Conservation (phyloP, 2,888 invertebrate genomes). For the Toxonevra muliebris region DNA sequence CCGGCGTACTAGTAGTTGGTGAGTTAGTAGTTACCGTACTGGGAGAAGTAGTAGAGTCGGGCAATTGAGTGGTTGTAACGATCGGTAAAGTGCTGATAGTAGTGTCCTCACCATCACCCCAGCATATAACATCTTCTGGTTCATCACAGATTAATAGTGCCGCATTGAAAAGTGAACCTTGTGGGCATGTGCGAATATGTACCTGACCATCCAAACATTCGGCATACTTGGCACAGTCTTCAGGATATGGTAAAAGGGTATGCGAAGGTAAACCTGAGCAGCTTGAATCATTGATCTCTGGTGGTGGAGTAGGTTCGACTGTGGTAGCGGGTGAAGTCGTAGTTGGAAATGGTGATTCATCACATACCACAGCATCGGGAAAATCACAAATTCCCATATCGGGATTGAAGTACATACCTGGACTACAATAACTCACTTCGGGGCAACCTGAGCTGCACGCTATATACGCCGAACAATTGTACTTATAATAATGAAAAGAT, state of each 20-base stretch:
- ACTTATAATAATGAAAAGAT: constrained; percentile 37
- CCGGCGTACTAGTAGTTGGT: constrained; percentile 19
- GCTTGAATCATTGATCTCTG: constrained; percentile 34
- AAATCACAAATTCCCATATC: constrained; percentile 48
- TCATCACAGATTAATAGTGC: constrained; percentile 47
- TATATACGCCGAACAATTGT: constrained; percentile 49
- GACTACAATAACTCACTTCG: constrained; percentile 41
- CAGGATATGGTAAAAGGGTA: constrained; percentile 44
- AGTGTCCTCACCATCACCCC: constrained; percentile 43
- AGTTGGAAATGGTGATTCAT: constrained; percentile 38
- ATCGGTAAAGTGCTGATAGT: constrained; percentile 23
- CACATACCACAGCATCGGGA: constrained; percentile 43
- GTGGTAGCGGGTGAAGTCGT: background rate
- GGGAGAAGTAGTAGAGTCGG: background rate
- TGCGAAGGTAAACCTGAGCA: constrained; percentile 42
- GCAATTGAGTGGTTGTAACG: constrained; percentile 6
- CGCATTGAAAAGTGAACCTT: constrained; percentile 46
- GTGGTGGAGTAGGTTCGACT: constrained; percentile 34
- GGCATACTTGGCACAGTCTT: constrained; percentile 49
- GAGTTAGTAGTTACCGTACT: constrained; percentile 19
- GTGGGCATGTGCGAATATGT: constrained; percentile 42
- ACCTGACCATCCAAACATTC: constrained; percentile 42
- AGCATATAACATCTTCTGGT: constrained; percentile 43
- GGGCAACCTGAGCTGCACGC: constrained; percentile 42
- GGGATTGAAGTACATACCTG: constrained; percentile 46